Percentiles rank a stretch among this genome's conserved stretches.
phyloP scores from a whole-genome alignment of 2,797 vertebrate species.

The Melanotaenia maccullochi region DNA sequence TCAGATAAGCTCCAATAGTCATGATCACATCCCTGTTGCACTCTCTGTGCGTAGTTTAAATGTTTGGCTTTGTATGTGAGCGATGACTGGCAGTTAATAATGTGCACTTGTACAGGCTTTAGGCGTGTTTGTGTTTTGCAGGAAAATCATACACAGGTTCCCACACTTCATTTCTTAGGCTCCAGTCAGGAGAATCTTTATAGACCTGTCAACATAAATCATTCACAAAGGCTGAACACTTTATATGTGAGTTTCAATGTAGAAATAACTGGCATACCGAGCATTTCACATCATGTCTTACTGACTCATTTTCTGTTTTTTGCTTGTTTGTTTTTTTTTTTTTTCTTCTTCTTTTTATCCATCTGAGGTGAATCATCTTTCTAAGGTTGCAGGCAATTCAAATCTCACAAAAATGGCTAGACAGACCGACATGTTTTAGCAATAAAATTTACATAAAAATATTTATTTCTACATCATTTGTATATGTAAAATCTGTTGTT shows the following conservation, averaged over 20 bases:
- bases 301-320: not conserved
- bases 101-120: not conserved
- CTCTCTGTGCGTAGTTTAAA: constrained; percentile 8
- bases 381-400: not conserved
- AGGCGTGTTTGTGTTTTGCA: not conserved
- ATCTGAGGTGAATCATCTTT: not conserved
- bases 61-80: constrained; percentile 18
- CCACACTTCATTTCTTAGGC: constrained; percentile 33
- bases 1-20: constrained; percentile 21
- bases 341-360: not conserved
- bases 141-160: constrained; percentile 23
- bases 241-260: not conserved
- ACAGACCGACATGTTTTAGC: not conserved
- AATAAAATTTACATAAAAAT: not conserved
- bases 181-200: constrained; percentile 32
- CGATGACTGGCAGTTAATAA: constrained; percentile 5
- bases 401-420: not conserved
- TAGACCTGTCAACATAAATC: constrained; percentile 58
- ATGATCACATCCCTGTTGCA: not conserved
- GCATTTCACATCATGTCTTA: constrained; percentile 14
- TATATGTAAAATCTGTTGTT: too few species aligned
- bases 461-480: not conserved
- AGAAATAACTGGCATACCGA: constrained; percentile 51
- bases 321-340: not conserved
- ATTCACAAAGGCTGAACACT: constrained; percentile 6